Evolutionary conservation across 2,797 vertebrate genomes (phyloP).

Genomic region (Tinamus major): DNA sequence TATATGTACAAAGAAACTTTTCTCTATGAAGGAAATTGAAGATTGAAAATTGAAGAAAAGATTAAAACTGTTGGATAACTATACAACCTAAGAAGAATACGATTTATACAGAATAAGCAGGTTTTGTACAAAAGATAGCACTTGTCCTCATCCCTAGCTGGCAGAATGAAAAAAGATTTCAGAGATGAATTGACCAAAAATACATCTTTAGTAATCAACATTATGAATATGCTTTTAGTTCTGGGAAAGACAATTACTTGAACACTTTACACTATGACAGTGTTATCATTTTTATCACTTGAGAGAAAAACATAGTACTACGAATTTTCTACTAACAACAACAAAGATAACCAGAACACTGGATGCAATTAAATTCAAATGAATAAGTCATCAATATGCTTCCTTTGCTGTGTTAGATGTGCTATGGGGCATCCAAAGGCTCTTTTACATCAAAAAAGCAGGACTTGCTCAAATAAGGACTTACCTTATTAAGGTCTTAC

Average conservation of each 20-base stretch:
- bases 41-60: not conserved
- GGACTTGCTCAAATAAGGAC: not conserved
- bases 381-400: not conserved
- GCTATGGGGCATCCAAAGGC: accelerated
- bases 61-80: not conserved
- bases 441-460: not conserved
- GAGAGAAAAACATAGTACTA: not conserved
- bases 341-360: not conserved
- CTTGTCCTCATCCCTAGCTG: not conserved
- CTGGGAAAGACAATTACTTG: not conserved
- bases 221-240: not conserved
- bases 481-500: not conserved
- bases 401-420: not conserved
- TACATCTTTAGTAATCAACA: not conserved
- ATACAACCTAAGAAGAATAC: not conserved
- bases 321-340: not conserved
- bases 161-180: not conserved
- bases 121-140: not conserved
- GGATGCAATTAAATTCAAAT: not conserved
- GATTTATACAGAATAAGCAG: not conserved
- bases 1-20: not conserved
- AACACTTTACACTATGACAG: no score
- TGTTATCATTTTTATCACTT: not conserved
- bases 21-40: not conserved
- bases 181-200: not conserved